phyloP scores from a whole-genome alignment of 2,888 invertebrate genomes.

The Tiphia femorata region DNA sequence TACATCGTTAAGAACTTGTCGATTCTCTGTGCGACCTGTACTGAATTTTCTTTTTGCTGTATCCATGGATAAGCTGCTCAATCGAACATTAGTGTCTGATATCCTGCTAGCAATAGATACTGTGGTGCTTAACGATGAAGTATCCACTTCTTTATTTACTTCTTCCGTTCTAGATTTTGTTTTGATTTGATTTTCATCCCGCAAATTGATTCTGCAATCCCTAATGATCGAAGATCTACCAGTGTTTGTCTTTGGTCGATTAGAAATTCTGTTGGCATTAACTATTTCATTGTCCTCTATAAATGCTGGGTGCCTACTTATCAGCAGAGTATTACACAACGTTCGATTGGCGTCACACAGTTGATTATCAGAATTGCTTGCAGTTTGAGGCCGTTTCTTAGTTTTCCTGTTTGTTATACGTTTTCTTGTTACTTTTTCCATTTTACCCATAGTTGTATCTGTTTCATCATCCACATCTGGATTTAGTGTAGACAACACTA shows the following conservation, averaged over 20 bases:
- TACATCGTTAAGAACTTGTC: slow-evolving; percentile 15
- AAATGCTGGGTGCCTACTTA: slow-evolving; percentile 2
- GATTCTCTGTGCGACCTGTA: slow-evolving; percentile 35
- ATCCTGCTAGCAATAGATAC: neutral
- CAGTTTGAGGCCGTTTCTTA: slow-evolving; percentile 11
- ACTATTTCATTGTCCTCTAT: slow-evolving; percentile 1
- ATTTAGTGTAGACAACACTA: slow-evolving; percentile 84
- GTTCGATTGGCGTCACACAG: neutral
- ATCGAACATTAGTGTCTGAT: slow-evolving; percentile 8
- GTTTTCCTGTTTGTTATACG: slow-evolving; percentile 4
- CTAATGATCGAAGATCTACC: no score
- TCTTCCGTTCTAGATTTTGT: neutral
- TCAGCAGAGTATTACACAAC: neutral
- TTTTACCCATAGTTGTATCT: slow-evolving; percentile 45
- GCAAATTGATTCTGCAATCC: no score
- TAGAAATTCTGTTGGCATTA: neutral
- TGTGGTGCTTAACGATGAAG: neutral
- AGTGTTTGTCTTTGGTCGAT: no score
- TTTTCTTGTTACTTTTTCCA: slow-evolving; percentile 12
- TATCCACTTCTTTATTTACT: neutral
- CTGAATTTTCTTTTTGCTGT: slow-evolving; percentile 28
- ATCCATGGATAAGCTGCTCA: slow-evolving; percentile 22
- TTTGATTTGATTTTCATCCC: neutral
- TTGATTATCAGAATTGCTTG: neutral
- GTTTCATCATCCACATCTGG: slow-evolving; percentile 69